Percentiles rank a stretch among this genome's conserved stretches.
Conservation (phyloP, 2,797 vertebrate species). For the Fundulus diaphanus region DNA sequence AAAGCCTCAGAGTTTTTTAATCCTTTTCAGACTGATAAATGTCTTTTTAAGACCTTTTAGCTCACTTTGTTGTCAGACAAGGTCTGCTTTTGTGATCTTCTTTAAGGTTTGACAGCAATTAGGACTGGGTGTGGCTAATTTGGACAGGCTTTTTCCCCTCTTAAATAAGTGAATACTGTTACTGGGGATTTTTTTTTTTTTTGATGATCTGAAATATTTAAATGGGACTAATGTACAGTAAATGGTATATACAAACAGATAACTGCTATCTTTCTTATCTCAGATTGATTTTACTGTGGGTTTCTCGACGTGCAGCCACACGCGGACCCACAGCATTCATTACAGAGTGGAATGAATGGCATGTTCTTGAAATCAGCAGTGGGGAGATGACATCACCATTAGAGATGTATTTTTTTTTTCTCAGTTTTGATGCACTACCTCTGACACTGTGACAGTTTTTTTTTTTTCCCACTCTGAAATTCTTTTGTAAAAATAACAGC, state of each 20-base stretch:
- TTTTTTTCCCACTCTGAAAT: constrained; percentile 17
- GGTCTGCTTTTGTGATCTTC: too few relatives aligned
- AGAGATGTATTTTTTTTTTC: constrained; percentile 24
- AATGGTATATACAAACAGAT: not conserved
- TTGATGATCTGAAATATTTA: not conserved
- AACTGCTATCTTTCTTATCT: not conserved
- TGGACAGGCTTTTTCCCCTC: not conserved
- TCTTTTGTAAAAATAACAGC: constrained; percentile 48
- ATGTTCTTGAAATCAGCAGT: constrained; percentile 30
- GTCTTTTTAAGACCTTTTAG: too few relatives aligned
- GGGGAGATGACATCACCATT: constrained; percentile 46
- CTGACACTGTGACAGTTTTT: constrained; percentile 36
- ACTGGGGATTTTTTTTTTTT: not conserved
- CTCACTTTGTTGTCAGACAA: too few relatives aligned
- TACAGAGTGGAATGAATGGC: constrained; percentile 43
- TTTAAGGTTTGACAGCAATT: too few relatives aligned
- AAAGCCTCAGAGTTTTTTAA: too few relatives aligned
- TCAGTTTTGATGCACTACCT: constrained; percentile 23
- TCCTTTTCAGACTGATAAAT: too few relatives aligned
- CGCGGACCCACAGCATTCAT: constrained; percentile 27
- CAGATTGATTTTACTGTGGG: not conserved
- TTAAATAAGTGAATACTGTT: not conserved
- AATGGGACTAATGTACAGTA: not conserved
- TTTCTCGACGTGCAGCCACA: constrained; percentile 27
- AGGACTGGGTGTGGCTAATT: too few relatives aligned